Evolutionary conservation across 2,888 invertebrate genomes (phyloP), one percentile per base, ranked within the genome.

Genomic region (Calliphora vomitoria): DNA sequence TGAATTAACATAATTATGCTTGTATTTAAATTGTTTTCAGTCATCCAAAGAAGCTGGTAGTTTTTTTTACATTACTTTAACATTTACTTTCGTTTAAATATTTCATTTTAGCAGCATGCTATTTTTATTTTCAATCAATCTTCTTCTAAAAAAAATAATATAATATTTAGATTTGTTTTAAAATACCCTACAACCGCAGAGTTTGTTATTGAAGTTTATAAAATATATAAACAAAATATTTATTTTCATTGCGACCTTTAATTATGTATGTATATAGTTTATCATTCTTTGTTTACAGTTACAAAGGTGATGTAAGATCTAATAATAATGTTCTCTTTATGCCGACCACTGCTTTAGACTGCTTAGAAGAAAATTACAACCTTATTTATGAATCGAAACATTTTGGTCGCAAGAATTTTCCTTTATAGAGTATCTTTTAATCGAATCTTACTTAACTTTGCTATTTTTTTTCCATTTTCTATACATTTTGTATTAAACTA

Each of bases 1-100:
- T 81, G 84, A 82, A 87, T 87, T 87, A 85, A 64, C 78, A 85
- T 87, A 80, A 82, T 86, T 84, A 87, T 82, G 81, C 53, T 87
- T 78, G 68, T 74, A 78, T 66, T 72, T 47, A 84, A 87, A 87
- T 85, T 82, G 86, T 78, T 86, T 82, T 72, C 72, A 78, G 72
- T 74, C 82, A 82, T 78, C 78, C 76, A 86, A 82, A 78, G 58
- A 55, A 72, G 69, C 75, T 85, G 60, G n/a, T 58, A 15, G 13
- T n/a, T 62, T 76, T 79, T 68, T 75, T 62, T 79, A 31, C 13
- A 64, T 69, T 50, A 68, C 13, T 80, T 60, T 74, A 47, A 58
- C 60, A 76, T 66, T 87, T 87, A 87, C 87, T 87, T 87, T 87
- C 83, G 76, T 78, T 84, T 72, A 64, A 69, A 55, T 80, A 64